A percentile compares a stretch with the other conserved stretches of the same genome.
Conservation (phyloP, 2,113 vertebrate genomes). For the Tringa solitaria region DNA sequence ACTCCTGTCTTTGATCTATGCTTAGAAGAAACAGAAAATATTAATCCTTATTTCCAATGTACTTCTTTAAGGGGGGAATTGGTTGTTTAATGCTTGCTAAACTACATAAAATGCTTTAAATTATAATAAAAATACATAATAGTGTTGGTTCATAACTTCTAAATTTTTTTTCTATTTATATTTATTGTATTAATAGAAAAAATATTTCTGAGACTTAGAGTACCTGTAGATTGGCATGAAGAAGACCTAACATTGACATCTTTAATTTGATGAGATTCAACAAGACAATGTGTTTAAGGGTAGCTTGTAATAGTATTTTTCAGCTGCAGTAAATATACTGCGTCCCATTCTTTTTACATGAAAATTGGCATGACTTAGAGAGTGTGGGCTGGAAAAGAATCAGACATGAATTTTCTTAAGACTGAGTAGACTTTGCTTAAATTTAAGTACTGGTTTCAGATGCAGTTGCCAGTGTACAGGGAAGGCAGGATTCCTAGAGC, state of each 20-base stretch:
- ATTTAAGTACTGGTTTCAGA: conserved; percentile 12
- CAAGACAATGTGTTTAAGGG: not conserved
- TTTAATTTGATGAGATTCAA: not conserved
- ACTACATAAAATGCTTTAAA: not conserved
- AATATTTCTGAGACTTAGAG: not conserved
- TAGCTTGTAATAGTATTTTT: not conserved
- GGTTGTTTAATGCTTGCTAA: not conserved
- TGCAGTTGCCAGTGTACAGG: not conserved
- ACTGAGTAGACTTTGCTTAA: not conserved
- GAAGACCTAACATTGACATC: not conserved
- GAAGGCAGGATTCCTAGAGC: not conserved
- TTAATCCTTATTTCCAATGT: not conserved
- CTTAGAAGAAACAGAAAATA: conserved; percentile 22
- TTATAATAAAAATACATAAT: not conserved
- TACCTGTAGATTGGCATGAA: not conserved
- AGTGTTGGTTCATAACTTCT: not conserved
- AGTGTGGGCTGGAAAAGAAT: not conserved
- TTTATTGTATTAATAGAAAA: not conserved
- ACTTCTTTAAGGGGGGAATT: not conserved
- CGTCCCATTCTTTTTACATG: not conserved
- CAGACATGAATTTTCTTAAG: not conserved
- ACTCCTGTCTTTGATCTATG: not conserved
- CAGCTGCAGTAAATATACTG: not conserved
- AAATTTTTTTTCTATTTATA: not conserved
- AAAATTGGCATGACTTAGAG: not conserved